Evolutionary conservation across 2,888 invertebrate species (phyloP).

Genomic region (Nipponacmea schrenckii): DNA sequence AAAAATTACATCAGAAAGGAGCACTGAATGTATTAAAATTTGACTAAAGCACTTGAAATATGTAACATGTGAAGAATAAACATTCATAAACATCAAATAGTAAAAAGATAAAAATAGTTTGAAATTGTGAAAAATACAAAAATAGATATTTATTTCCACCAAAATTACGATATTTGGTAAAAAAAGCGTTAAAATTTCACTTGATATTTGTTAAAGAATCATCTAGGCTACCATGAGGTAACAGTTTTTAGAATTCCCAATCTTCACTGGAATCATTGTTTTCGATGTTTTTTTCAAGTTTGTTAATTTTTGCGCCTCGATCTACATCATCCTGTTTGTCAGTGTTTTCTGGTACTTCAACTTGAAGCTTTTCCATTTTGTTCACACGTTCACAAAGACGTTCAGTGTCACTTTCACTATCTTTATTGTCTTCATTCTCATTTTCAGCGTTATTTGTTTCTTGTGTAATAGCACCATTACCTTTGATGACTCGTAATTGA

Average conservation of each 20-base stretch:
- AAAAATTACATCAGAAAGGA: too few species aligned
- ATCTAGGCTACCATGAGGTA: slow-evolving; percentile 7
- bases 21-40: background rate
- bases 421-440: slow-evolving; percentile 13
- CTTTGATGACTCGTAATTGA: slow-evolving; percentile 74
- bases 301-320: slow-evolving; percentile 47
- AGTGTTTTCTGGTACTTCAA: slow-evolving; percentile 40
- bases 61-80: background rate
- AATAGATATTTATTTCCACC: slow-evolving; percentile 4
- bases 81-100: background rate
- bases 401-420: slow-evolving; percentile 13
- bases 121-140: slow-evolving; percentile 1
- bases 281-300: slow-evolving; percentile 44
- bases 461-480: slow-evolving; percentile 19
- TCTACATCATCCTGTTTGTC: slow-evolving; percentile 56
- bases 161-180: slow-evolving; percentile 1
- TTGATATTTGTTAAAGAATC: too few species aligned
- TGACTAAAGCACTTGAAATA: slow-evolving; percentile 6
- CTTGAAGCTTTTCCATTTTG: slow-evolving; percentile 50
- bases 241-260: slow-evolving; percentile 54
- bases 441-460: slow-evolving; percentile 9
- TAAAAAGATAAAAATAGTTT: slow-evolving; percentile 7
- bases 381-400: slow-evolving; percentile 31
- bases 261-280: slow-evolving; percentile 39
- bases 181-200: background rate